Conservation (phyloP, 2,113 vertebrate species). For the Syngnathoides biaculeatus region DNA sequence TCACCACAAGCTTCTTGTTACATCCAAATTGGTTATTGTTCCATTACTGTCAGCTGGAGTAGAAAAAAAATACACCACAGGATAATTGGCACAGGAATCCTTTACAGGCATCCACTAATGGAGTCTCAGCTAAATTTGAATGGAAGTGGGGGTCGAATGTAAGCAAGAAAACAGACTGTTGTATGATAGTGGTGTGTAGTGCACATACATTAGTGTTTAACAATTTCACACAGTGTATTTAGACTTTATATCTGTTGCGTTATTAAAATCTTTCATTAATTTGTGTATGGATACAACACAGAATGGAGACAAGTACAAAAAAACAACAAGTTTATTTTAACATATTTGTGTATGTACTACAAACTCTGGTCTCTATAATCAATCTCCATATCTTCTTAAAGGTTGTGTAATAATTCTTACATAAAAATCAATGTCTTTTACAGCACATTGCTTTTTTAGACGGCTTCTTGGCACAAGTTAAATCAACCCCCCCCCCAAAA, state of each 20-base stretch:
- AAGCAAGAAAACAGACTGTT: too few relatives aligned
- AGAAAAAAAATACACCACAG: too few relatives aligned
- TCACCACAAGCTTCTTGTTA: too few relatives aligned
- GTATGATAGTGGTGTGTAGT: too few relatives aligned
- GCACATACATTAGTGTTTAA: too few relatives aligned
- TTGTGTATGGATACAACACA: not conserved
- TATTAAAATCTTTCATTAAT: not conserved
- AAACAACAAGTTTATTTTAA: slow-evolving; percentile 97
- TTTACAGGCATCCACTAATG: too few relatives aligned
- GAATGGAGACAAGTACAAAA: slow-evolving; percentile 78
- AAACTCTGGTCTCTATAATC: slow-evolving; percentile 93
- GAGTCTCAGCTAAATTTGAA: too few relatives aligned
- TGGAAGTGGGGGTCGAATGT: too few relatives aligned
- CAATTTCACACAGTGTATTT: too few relatives aligned
- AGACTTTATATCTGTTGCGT: not conserved
- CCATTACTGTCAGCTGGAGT: too few relatives aligned
- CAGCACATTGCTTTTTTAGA: slow-evolving; percentile 80
- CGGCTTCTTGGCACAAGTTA: slow-evolving; percentile 85
- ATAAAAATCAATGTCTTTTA: slow-evolving; percentile 87
- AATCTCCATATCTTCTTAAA: slow-evolving; percentile 79
- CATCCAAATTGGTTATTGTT: too few relatives aligned
- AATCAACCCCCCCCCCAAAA: slow-evolving; percentile 82
- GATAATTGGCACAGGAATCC: too few relatives aligned
- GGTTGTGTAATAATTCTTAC: slow-evolving; percentile 87
- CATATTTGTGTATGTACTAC: slow-evolving; percentile 95